Evolutionary conservation across 2,113 vertebrate genomes (phyloP), one percentile per base, ranked within the genome.

Genomic region (Athene cunicularia): DNA sequence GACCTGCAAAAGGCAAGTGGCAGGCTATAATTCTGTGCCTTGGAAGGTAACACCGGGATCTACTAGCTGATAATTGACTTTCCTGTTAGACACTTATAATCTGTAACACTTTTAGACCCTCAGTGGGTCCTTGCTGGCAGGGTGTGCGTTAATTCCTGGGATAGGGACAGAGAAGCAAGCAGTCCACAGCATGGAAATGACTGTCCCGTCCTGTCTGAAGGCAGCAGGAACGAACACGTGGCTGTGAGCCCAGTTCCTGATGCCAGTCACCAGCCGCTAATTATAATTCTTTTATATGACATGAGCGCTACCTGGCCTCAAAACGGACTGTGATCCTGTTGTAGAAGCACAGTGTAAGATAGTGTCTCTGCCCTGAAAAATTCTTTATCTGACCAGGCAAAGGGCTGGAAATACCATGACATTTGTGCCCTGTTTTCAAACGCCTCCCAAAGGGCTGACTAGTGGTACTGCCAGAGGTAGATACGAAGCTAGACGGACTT

Each of bases 61-160:
- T 88, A 83, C 81, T 68, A 64, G 76, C 59, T 75, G 73, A 80
- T 94, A 95, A 98, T 89, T 91, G 96, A 94, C 76, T 94, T 90
- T 76, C 39, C 85, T 93, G 91, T 86, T 95, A 93, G 32, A 93
- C 80, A 84, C 91, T 93, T 96, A 96, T 93, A 95, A 85, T 96
- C 71, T 32, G 71, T 74, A 93, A 94, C 28, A 66, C 45, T 94
- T 93, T 76, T 60, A 60, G 60, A 41, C n/a, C 52, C 82, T 68
- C 32, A 21, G 49, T 74, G 64, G 80, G 56, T 39, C 55, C 73
- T 53, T 83, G 43, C 47, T 30, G 27, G 32, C 77, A 39, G 41
- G 6, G 21, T n/a, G 35, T 66, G 27, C 53, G 37, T 80, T 86
- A 93, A 95, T 76, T 39, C 41, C 39, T 33, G 26, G 0, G 0